A percentile compares a stretch with the other conserved stretches of the same genome.
Conservation (phyloP, 2,113 vertebrate genomes). For the Proteles cristata region DNA sequence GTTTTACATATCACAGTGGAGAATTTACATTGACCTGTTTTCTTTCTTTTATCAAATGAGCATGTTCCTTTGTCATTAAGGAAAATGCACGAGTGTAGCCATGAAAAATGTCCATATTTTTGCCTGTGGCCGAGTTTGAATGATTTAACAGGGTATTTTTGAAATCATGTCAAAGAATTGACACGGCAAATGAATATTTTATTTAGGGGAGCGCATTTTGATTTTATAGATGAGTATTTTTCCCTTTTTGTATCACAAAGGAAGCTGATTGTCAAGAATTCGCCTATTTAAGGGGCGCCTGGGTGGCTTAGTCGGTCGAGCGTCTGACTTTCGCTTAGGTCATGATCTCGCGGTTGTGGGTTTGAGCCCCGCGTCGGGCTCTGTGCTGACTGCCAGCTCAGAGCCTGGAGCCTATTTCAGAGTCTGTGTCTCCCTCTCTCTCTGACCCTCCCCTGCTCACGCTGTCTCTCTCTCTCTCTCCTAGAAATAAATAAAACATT, state of each 20-base stretch:
- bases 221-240: not conserved
- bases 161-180: not conserved
- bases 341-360: too few relatives aligned
- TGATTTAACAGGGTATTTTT: not conserved
- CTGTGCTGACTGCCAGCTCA: too few relatives aligned
- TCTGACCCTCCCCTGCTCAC: too few relatives aligned
- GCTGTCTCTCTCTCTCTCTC: too few relatives aligned
- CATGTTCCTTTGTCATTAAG: not conserved
- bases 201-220: not conserved
- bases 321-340: too few relatives aligned
- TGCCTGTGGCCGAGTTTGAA: not conserved
- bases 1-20: not conserved
- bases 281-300: not conserved
- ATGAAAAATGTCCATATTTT: not conserved
- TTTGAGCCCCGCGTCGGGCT: too few relatives aligned
- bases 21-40: not conserved
- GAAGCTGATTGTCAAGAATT: not conserved
- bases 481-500: too few relatives aligned
- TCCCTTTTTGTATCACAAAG: not conserved
- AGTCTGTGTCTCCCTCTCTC: too few relatives aligned
- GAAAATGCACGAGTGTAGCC: not conserved
- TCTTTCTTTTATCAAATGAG: not conserved
- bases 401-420: too few relatives aligned
- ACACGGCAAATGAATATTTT: not conserved
- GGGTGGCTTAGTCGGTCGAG: too few relatives aligned